Percentiles rank a stretch among this genome's conserved stretches.
Evolutionary conservation across 1,140 invertebrate species (phyloP).

Genomic region (Diorhabda elongata): DNA sequence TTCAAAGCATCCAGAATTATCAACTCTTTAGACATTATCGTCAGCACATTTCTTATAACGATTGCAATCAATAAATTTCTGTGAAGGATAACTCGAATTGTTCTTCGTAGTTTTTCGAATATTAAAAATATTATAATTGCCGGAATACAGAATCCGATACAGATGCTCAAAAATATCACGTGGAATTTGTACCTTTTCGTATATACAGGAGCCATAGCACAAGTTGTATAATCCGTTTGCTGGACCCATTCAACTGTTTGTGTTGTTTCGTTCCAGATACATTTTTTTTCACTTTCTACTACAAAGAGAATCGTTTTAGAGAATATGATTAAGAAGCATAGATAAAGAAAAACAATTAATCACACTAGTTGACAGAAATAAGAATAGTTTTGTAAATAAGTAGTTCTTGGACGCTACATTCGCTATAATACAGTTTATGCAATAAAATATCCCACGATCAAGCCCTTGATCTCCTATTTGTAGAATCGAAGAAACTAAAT

Average conservation of each 20-base stretch:
- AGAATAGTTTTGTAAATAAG: too few species aligned
- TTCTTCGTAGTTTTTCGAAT: slow-evolving; percentile 49
- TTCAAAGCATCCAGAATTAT: slow-evolving; percentile 53
- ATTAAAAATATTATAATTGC: slow-evolving; percentile 53
- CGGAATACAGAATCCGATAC: slow-evolving; percentile 50
- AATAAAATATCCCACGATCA: too few species aligned
- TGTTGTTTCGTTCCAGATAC: slow-evolving; percentile 45
- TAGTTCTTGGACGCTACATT: too few species aligned
- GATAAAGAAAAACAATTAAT: too few species aligned
- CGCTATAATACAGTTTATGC: too few species aligned
- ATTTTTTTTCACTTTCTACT: slow-evolving; percentile 50
- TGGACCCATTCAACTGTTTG: slow-evolving; percentile 45
- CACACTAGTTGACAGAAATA: too few species aligned
- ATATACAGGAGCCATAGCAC: slow-evolving; percentile 51
- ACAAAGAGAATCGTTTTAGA: slow-evolving; percentile 16
- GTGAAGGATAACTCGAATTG: slow-evolving; percentile 52
- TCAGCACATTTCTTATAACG: slow-evolving; percentile 49
- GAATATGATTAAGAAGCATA: too few species aligned
- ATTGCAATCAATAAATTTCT: slow-evolving; percentile 55
- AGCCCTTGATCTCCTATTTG: too few species aligned
- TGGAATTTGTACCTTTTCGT: slow-evolving; percentile 50
- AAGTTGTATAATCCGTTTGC: slow-evolving; percentile 52
- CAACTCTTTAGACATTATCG: slow-evolving; percentile 51
- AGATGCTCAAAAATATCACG: slow-evolving; percentile 48
- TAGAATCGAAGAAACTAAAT: too few species aligned